A percentile compares a stretch with the other conserved stretches of the same genome.
Conservation (phyloP, 2,113 vertebrate species). For the Daubentonia madagascariensis region DNA sequence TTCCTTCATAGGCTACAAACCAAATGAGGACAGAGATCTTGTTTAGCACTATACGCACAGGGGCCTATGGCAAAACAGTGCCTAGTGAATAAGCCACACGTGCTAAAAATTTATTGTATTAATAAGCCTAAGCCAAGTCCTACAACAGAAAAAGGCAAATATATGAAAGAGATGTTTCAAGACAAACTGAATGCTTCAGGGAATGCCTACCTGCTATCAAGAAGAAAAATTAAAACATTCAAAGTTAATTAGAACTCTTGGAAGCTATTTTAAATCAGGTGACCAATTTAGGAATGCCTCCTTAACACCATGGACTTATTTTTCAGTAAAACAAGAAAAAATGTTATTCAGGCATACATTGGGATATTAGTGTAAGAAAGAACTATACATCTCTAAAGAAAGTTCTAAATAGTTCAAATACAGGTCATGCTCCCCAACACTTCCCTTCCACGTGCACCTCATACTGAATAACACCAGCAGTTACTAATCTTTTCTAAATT, state of each 20-base stretch:
- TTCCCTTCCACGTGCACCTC: neutral
- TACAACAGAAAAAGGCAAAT: neutral
- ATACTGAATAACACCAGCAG: neutral
- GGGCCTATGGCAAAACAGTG: neutral
- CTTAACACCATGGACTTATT: neutral
- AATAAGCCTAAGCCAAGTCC: slow-evolving; percentile 7
- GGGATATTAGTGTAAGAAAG: neutral
- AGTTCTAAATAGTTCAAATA: neutral
- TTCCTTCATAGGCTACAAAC: neutral
- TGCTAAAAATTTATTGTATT: neutral
- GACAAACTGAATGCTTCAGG: neutral
- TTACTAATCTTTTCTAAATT: slow-evolving; percentile 20
- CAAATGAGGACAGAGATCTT: neutral
- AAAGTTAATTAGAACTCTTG: slow-evolving; percentile 18
- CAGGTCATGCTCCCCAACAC: neutral
- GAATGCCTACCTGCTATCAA: neutral
- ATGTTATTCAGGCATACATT: neutral
- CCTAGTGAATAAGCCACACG: neutral
- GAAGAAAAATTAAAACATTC: neutral
- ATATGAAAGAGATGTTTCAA: neutral
- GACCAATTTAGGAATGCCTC: neutral
- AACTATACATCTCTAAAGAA: neutral
- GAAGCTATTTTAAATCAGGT: slow-evolving; percentile 11
- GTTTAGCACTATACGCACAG: neutral
- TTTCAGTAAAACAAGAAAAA: neutral